These are phyloP conservation scores for Aurelia coerulea DNA, from an alignment of 30 jellyfish, hydroid and myxozoan genomes.

Conservation along the genomic window DNA sequence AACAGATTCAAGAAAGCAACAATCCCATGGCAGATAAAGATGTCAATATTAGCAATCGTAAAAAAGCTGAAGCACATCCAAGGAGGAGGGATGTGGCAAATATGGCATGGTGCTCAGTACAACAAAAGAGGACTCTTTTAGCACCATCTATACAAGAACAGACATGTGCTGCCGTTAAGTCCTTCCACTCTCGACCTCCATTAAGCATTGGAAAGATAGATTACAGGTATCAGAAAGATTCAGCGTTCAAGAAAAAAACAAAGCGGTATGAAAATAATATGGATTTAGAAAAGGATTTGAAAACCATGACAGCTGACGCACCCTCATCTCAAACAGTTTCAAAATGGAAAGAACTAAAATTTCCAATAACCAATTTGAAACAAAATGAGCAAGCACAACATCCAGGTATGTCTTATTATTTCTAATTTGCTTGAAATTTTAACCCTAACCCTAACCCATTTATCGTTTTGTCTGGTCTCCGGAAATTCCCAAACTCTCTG, in stretches of 20 bases:
- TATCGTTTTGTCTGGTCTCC: too few species aligned
- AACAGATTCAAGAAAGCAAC: background rate
- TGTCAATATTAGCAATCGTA: background rate
- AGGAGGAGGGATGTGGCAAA: background rate
- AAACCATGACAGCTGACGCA: background rate
- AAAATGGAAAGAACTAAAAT: constrained; percentile 33
- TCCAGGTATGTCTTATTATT: too few species aligned
- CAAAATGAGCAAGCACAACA: too few species aligned
- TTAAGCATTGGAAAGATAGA: background rate
- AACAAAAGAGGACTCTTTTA: background rate
- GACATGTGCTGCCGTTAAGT: background rate
- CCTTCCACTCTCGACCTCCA: background rate
- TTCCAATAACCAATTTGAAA: constrained; percentile 36
- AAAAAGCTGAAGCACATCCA: background rate
- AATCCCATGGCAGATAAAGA: background rate
- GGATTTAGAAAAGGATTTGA: background rate
- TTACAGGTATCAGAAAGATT: background rate
- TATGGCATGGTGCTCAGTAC: background rate
- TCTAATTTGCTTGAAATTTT: too few species aligned
- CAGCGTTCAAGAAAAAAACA: background rate
- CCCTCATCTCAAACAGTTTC: background rate
- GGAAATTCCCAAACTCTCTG: too few species aligned
- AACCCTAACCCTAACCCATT: too few species aligned
- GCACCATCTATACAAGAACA: background rate
- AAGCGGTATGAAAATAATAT: background rate